phyloP scores from a whole-genome alignment of 2,888 invertebrate genomes.

The Platypus cylindrus region DNA sequence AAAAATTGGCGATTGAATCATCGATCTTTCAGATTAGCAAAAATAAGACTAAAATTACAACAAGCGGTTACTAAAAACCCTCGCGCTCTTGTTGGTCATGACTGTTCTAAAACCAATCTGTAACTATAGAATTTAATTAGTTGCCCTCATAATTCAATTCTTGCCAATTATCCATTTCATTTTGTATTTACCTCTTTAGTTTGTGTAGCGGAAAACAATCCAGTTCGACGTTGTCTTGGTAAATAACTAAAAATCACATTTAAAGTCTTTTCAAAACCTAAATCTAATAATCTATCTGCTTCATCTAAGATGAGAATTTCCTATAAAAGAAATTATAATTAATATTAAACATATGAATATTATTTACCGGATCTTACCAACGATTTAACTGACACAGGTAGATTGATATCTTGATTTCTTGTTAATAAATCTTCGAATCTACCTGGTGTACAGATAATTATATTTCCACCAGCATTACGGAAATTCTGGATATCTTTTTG shows the following conservation, averaged over 20 bases:
- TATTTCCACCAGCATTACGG: slow-evolving; percentile 59
- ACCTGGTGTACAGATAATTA: slow-evolving; percentile 92
- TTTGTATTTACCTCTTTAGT: slow-evolving; percentile 63
- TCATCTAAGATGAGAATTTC: slow-evolving; percentile 92
- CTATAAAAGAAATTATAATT: slow-evolving; percentile 30
- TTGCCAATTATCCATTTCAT: no score
- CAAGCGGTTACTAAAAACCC: no score
- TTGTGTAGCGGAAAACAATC: slow-evolving; percentile 98
- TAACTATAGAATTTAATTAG: no score
- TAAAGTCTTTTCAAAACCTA: slow-evolving; percentile 78
- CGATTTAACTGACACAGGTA: slow-evolving; percentile 61
- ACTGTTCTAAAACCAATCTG: no score
- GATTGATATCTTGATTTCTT: slow-evolving; percentile 54
- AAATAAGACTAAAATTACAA: no score
- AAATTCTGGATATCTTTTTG: slow-evolving; percentile 62
- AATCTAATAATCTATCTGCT: slow-evolving; percentile 86
- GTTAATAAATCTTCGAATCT: slow-evolving; percentile 75
- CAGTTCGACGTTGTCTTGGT: slow-evolving; percentile 88
- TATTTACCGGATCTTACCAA: slow-evolving; percentile 43
- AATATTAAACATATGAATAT: background rate
- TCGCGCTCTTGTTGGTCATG: no score
- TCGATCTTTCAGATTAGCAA: no score
- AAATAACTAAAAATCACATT: slow-evolving; percentile 81
- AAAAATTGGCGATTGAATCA: no score
- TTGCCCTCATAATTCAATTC: no score